Evolutionary conservation across 2,113 vertebrate genomes (phyloP).

Genomic region (Psophia crepitans): DNA sequence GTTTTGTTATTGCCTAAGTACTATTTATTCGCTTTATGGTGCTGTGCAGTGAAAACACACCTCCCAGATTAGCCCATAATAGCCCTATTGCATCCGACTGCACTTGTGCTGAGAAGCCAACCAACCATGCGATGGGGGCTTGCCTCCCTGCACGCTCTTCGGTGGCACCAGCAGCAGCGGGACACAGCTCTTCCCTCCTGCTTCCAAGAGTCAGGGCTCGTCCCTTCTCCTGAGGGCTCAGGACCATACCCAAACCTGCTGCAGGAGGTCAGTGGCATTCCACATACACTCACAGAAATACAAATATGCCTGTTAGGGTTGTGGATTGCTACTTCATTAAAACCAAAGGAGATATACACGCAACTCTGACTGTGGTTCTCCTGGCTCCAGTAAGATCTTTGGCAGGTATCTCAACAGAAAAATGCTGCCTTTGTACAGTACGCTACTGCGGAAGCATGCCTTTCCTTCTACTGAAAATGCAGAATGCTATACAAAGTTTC

Average conservation of each 20-base stretch:
- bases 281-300: background rate
- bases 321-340: background rate
- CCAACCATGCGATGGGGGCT: background rate
- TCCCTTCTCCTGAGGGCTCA: rapidly evolving
- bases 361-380: background rate
- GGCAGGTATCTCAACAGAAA: background rate
- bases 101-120: background rate
- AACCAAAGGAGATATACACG: background rate
- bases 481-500: background rate
- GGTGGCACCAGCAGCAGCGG: background rate
- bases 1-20: background rate
- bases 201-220: background rate
- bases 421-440: background rate
- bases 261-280: background rate
- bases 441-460: background rate
- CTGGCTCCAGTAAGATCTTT: background rate
- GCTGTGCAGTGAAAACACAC: background rate
- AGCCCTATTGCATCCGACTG: background rate
- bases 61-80: conserved; percentile 6
- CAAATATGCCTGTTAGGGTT: background rate
- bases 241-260: background rate
- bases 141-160: background rate
- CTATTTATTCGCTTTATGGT: background rate
- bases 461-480: background rate
- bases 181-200: background rate